A percentile compares a stretch with the other conserved stretches of the same genome.
These are phyloP conservation scores for Plusia festucae DNA, from an alignment of 2,888 invertebrate genomes.

Conservation along the genomic window DNA sequence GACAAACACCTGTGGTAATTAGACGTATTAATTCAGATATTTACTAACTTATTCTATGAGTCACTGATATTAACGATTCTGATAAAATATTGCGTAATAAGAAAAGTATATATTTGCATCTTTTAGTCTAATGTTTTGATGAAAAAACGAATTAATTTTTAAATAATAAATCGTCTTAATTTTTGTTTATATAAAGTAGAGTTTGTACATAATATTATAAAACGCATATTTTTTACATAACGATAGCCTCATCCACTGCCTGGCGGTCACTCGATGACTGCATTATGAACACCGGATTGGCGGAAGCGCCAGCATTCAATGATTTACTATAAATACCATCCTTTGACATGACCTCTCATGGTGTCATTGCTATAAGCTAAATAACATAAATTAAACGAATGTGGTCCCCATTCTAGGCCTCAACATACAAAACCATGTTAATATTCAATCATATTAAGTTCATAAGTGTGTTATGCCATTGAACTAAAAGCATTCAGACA, in stretches of 20 bases:
- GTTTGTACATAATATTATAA: too few relatives aligned
- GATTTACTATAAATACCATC: background rate
- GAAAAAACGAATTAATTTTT: too few relatives aligned
- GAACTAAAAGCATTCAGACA: background rate
- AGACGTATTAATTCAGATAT: background rate
- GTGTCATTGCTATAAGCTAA: constrained; percentile 4
- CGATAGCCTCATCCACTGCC: background rate
- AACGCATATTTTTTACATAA: background rate
- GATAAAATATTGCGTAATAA: background rate
- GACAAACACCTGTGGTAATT: background rate
- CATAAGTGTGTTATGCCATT: background rate
- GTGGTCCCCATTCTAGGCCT: background rate
- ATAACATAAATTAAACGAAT: background rate
- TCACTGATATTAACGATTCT: background rate
- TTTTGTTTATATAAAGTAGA: too few relatives aligned
- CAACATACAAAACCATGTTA: constrained; percentile 1
- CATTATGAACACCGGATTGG: constrained; percentile 1
- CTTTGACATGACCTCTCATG: background rate
- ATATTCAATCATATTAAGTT: constrained; percentile 1
- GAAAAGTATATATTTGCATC: too few relatives aligned
- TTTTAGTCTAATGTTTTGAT: too few relatives aligned
- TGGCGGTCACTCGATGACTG: background rate
- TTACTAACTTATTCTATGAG: background rate
- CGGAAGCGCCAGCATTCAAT: background rate
- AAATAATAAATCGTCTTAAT: too few relatives aligned